Base-by-base conservation (phyloP, 2,113 vertebrate species). In the Gavialis gangeticus region DNA sequence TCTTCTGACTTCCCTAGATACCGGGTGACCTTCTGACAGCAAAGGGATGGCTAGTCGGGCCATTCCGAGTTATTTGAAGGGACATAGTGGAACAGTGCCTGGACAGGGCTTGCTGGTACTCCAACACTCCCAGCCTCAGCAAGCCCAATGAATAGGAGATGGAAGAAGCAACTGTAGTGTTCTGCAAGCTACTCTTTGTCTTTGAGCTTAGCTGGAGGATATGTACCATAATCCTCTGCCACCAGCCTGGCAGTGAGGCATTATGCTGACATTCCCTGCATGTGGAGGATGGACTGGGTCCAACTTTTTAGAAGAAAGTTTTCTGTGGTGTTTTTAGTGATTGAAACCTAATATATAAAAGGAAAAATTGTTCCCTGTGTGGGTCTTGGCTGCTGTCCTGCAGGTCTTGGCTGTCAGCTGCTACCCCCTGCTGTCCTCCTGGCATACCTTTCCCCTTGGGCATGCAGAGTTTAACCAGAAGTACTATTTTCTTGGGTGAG, bases 1-100 rank as follows among this genome's bases (percentile, higher is more conserved):
- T 46, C 66, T 85, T 88, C 67, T 60, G 13, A 4, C 76, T 59
- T 75, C 88, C 63, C 57, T 90, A n/a, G 75, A 64, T 87, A 62
- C 63, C 7, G 46, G 14, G 1, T 57, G 75, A 79, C 60, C 71
- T 83, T 10, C 37, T 90, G 34, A 19, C 58, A 75, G 64, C 0
- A 2, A 9, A 87, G 57, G 63, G 28, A 54, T 85, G 60, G 4
- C 37, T 85, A 67, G 2, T 27, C 60, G 57, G 19, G 37, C 67
- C 64, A 87, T 57, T 34, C n/a, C 9, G 18, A 21, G 17, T 73
- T 63, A 19, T 93, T 66, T 63, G 75, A 6, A 34, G 80, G 24
- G 37, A 4, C 78, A 11, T 19, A 59, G 37, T 62, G 30, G 55
- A 82, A 8, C 46, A 75, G 28, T 79, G 63, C 55, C 75, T 82